Evolutionary conservation across 2,113 vertebrate genomes (phyloP).

Genomic region (Malurus alboscapulatus): DNA sequence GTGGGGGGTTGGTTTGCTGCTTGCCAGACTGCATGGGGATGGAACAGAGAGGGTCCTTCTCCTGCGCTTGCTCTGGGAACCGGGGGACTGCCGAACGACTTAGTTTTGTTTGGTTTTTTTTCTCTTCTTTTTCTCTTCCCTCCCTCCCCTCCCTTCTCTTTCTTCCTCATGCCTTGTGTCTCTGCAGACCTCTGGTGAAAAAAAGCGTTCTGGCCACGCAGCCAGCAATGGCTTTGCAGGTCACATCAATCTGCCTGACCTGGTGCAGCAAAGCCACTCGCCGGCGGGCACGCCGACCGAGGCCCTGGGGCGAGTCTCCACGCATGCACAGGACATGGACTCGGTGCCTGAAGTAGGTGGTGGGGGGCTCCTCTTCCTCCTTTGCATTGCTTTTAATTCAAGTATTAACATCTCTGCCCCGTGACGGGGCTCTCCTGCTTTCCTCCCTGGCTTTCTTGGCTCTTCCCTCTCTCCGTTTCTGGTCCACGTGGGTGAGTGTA

Average conservation of each 20-base stretch:
- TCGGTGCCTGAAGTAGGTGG: conserved; percentile 92
- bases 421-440: background rate
- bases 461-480: background rate
- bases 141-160: background rate
- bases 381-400: background rate
- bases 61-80: background rate
- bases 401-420: conserved; percentile 19
- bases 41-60: background rate
- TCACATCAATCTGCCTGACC: conserved; percentile 94
- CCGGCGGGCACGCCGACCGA: conserved; percentile 87
- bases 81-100: background rate
- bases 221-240: conserved; percentile 93
- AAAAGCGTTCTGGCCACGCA: conserved; percentile 87
- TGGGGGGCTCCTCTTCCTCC: conserved; percentile 33
- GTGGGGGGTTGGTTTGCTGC: background rate
- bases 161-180: conserved; percentile 64
- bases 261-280: conserved; percentile 94
- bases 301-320: conserved; percentile 79
- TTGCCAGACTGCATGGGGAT: conserved; percentile 4
- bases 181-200: conserved; percentile 88
- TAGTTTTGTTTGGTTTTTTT: background rate
- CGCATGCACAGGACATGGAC: conserved; percentile 86
- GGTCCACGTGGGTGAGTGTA: background rate
- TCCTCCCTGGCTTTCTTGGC: background rate
- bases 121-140: background rate